These are phyloP conservation scores for Thamnaconus septentrionalis DNA, from an alignment of 2,113 vertebrate species.

Conservation along the genomic window DNA sequence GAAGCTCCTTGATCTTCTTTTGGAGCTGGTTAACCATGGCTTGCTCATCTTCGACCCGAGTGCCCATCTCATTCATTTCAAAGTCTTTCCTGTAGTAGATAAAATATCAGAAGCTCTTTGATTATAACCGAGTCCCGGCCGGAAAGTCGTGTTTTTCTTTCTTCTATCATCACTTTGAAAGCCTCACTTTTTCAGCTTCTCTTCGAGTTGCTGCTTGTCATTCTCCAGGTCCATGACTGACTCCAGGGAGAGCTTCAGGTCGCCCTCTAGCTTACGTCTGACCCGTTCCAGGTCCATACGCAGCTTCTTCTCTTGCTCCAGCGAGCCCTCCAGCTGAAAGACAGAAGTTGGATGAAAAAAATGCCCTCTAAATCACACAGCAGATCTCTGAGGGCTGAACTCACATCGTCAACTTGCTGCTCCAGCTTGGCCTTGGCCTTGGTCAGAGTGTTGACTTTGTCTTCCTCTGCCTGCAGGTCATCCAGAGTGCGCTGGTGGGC, in stretches of 20 bases:
- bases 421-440: constrained; percentile 91
- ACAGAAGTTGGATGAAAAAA: not conserved
- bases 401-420: constrained; percentile 94
- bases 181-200: constrained; percentile 90
- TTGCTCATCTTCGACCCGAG: constrained; percentile 88
- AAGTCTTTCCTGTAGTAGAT: constrained; percentile 86
- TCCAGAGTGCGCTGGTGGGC: constrained; percentile 90
- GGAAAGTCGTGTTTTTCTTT: not conserved
- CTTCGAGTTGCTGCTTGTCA: constrained; percentile 91
- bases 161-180: not conserved
- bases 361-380: not conserved
- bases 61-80: constrained; percentile 84
- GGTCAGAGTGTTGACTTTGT: constrained; percentile 88
- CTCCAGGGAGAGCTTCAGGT: constrained; percentile 89
- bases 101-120: not conserved
- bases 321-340: constrained; percentile 87
- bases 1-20: constrained; percentile 94
- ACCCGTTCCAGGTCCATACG: constrained; percentile 90
- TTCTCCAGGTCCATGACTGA: constrained; percentile 89
- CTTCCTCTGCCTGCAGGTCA: constrained; percentile 91
- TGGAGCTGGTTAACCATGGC: constrained; percentile 84
- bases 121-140: not conserved
- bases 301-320: constrained; percentile 94
- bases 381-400: constrained; percentile 26
- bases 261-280: constrained; percentile 91